Evolutionary conservation across 2,113 vertebrate genomes (phyloP).

Genomic region (Corydoras maculifer): DNA sequence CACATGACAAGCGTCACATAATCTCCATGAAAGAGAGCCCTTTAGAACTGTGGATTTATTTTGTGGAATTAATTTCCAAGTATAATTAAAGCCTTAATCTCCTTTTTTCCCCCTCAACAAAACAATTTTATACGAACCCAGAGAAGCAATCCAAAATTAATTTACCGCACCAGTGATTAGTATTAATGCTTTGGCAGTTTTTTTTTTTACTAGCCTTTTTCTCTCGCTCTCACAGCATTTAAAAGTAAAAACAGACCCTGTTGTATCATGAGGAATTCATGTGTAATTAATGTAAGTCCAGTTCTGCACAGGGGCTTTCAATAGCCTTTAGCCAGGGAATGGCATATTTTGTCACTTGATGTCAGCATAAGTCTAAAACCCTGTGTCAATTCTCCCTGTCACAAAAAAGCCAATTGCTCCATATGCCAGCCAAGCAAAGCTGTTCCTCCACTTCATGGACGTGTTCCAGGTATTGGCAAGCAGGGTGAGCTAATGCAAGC

Average conservation of each 20-base stretch:
- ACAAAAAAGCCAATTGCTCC: slow-evolving; percentile 21
- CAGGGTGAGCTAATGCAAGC: slow-evolving; percentile 18
- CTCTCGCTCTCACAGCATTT: slow-evolving; percentile 28
- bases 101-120: slow-evolving; percentile 64
- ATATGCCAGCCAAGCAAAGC: not conserved
- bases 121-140: slow-evolving; percentile 68
- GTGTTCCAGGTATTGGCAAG: slow-evolving; percentile 10
- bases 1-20: slow-evolving; percentile 47
- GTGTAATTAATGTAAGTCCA: slow-evolving; percentile 54
- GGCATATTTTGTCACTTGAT: slow-evolving; percentile 36
- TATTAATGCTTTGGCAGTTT: slow-evolving; percentile 62
- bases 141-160: slow-evolving; percentile 71
- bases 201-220: slow-evolving; percentile 25
- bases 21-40: slow-evolving; percentile 53
- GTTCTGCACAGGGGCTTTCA: slow-evolving; percentile 48
- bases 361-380: slow-evolving; percentile 27
- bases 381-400: slow-evolving; percentile 14
- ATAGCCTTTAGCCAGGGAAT: slow-evolving; percentile 49
- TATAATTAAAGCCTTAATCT: slow-evolving; percentile 71
- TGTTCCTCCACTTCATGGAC: slow-evolving; percentile 1
- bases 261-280: slow-evolving; percentile 56
- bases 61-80: slow-evolving; percentile 66
- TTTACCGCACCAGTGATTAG: slow-evolving; percentile 69
- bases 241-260: slow-evolving; percentile 51
- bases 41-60: slow-evolving; percentile 64